Evolutionary conservation across 1,140 invertebrate species (phyloP).

Genomic region (Linepithema humile): DNA sequence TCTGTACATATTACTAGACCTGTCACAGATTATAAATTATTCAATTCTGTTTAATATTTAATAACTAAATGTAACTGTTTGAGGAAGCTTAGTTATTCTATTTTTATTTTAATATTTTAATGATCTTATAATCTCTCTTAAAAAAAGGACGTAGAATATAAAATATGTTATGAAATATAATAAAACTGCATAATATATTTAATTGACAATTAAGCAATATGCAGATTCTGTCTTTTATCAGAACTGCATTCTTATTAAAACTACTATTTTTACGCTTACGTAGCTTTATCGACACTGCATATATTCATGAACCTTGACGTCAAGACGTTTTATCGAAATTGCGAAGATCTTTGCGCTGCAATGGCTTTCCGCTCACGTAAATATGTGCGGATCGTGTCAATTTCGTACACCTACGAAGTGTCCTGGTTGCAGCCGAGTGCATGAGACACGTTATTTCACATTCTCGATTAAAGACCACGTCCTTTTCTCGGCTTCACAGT

Average conservation of each 20-base stretch:
- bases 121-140: background rate
- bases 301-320: background rate
- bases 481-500: constrained; percentile 10
- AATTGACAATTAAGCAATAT: background rate
- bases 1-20: background rate
- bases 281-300: background rate
- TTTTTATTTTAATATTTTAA: background rate
- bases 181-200: background rate
- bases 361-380: background rate
- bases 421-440: background rate
- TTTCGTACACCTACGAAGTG: background rate
- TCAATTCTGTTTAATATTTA: too few species aligned
- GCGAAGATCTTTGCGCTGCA: background rate
- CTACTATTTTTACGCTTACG: too few species aligned
- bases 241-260: background rate
- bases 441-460: constrained; percentile 13
- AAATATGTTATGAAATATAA: background rate
- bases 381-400: background rate
- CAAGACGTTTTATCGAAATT: constrained; percentile 2
- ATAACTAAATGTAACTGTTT: background rate
- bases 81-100: too few species aligned
- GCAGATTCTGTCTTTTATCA: background rate
- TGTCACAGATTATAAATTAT: background rate
- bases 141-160: background rate
- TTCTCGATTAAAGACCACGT: constrained; percentile 40